These are phyloP conservation scores for Chionoecetes opilio DNA, from an alignment of 1,140 invertebrate species.

Conservation along the genomic window DNA sequence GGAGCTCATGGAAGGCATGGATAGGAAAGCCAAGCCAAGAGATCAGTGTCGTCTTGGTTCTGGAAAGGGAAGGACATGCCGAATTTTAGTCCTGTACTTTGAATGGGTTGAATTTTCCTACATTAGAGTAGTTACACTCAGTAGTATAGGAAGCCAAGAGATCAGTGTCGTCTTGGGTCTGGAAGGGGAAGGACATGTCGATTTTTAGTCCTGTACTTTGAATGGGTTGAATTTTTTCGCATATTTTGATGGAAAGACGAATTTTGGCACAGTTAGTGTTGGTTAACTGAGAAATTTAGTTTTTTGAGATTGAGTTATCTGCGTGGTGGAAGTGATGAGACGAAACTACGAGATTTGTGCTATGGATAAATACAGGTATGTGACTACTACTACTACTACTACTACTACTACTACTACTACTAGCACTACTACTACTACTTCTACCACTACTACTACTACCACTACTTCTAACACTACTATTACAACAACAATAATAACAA, in stretches of 20 bases:
- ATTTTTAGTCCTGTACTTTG: not conserved
- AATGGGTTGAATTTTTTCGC: too few species aligned
- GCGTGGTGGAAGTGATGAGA: not conserved
- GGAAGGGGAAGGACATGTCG: not conserved
- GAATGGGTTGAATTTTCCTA: too few species aligned
- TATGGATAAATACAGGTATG: not conserved
- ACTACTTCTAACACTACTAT: not conserved
- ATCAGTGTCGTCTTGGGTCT: not conserved
- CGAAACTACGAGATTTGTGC: not conserved
- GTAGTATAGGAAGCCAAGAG: not conserved
- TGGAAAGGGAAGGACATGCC: too few species aligned
- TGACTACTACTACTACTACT: conserved; percentile 2
- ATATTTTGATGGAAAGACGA: too few species aligned
- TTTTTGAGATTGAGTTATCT: not conserved
- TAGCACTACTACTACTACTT: not conserved
- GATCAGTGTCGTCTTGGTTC: too few species aligned
- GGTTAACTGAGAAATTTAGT: not conserved
- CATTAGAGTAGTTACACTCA: too few species aligned
- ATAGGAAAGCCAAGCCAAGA: too few species aligned
- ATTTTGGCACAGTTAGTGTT: too few species aligned
- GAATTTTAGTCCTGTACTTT: too few species aligned
- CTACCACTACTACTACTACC: not conserved
- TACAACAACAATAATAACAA: not conserved
- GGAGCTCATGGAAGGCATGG: too few species aligned
- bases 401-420: not conserved